Conservation (phyloP, 64 coral and sea anemone genomes). For the Orbicella faveolata region DNA sequence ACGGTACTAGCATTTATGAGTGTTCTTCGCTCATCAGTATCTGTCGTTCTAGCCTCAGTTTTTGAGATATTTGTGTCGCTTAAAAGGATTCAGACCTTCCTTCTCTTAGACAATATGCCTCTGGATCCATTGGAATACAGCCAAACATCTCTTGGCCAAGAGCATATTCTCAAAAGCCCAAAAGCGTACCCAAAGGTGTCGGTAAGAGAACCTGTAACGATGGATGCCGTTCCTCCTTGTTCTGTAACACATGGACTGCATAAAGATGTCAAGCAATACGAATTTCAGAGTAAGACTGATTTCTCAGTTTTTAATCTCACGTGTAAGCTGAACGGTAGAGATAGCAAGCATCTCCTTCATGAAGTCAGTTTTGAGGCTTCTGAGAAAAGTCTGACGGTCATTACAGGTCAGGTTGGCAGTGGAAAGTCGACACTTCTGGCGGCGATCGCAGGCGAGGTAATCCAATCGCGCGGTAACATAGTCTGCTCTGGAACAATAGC, state of each 20-base stretch:
- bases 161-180: neutral
- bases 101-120: neutral
- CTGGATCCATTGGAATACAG: neutral
- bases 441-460: slow-evolving; percentile 45
- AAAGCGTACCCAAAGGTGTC: neutral
- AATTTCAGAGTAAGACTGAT: too few species aligned
- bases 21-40: neutral
- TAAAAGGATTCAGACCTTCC: neutral
- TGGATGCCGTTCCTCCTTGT: too few species aligned
- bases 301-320: neutral
- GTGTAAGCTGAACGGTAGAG: neutral
- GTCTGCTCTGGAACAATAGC: neutral
- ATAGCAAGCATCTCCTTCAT: neutral
- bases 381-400: slow-evolving; percentile 6
- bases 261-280: too few species aligned
- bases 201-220: too few species aligned
- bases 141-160: neutral
- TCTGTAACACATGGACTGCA: too few species aligned
- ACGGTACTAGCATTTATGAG: slow-evolving; percentile 27
- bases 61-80: slow-evolving; percentile 1
- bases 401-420: slow-evolving; percentile 55
- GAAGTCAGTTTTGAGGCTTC: slow-evolving; percentile 28
- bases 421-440: slow-evolving; percentile 66
- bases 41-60: neutral
- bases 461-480: slow-evolving; percentile 17